Evolutionary conservation across 2,888 invertebrate genomes (phyloP), one percentile per base, ranked within the genome.

Genomic region (Leptura quadrifasciata): DNA sequence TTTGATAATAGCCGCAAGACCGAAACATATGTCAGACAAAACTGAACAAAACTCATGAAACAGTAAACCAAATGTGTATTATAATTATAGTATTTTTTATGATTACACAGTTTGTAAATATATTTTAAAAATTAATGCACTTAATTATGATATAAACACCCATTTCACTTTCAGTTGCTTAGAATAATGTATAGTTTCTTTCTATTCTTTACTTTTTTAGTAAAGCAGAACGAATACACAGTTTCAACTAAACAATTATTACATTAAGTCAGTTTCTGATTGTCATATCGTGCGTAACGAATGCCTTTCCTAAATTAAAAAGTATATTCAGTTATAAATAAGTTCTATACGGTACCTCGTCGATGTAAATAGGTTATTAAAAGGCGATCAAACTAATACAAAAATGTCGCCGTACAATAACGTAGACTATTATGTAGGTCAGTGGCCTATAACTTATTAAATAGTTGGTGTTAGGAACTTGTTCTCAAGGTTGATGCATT

Each of bases 391-490:
- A 47, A 47, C n/a, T n/a, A 15, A n/a, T 47, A 47, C n/a, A 47
- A 47, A 47, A 47, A 5, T n/a, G n/a, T 47, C 47, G n/a, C 47
- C 5, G n/a, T 47, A 47, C 47, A n/a, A 2, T n/a, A 47, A 47
- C 47, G 17, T 4, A 47, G n/a, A 5, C n/a, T 15, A n/a, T n/a
- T 12, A 47, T 47, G 5, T 47, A 47, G 47, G 47, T 47, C 47
- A 47, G 47, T 47, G 47, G 3, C 47, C n/a, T 47, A 47, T 47
- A 47, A 47, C n/a, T 47, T n/a, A 47, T 47, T n/a, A n/a, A 47
- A 47, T 47, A n/a, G 47, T 47, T 39, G 31, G 10, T 39, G 5
- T 47, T 5, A 47, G 3, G 47, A 47, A 47, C 47, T 47, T 47
- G 47, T n/a, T 47, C n/a, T 47, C 47, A 47, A 47, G 47, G 47